These are phyloP conservation scores for Chesias legatella DNA, from an alignment of 2,888 invertebrate species.

Conservation along the genomic window DNA sequence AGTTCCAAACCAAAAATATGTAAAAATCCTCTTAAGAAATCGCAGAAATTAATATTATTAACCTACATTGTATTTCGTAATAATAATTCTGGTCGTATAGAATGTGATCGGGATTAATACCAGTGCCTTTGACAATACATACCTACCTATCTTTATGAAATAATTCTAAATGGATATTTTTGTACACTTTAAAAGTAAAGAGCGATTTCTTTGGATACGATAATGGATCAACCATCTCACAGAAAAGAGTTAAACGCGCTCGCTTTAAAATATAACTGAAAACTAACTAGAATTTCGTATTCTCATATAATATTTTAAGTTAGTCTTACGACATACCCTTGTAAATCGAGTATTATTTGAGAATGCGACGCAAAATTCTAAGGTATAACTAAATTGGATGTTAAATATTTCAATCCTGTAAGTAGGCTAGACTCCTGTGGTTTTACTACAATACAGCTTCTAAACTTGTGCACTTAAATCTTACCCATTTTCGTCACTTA, in stretches of 20 bases:
- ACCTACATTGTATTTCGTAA: slow-evolving; percentile 21
- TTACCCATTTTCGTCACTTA: no score
- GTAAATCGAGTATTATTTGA: no score
- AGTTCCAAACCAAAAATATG: slow-evolving; percentile 70
- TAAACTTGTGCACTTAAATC: no score
- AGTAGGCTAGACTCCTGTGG: slow-evolving; percentile 30
- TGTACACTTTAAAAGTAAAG: slow-evolving; percentile 65
- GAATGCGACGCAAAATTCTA: slow-evolving; percentile 38
- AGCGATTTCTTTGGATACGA: slow-evolving; percentile 50
- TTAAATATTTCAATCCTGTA: slow-evolving; percentile 58
- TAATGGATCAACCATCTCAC: slow-evolving; percentile 24
- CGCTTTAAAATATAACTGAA: slow-evolving; percentile 19
- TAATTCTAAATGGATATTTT: slow-evolving; percentile 72
- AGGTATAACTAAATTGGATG: slow-evolving; percentile 56
- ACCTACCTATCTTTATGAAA: slow-evolving; percentile 72
- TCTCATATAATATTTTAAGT: no score
- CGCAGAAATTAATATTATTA: slow-evolving; percentile 31
- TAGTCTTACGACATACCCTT: no score
- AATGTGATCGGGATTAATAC: slow-evolving; percentile 59
- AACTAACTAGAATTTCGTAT: neutral
- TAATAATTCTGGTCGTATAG: slow-evolving; percentile 49
- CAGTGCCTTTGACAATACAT: slow-evolving; percentile 79
- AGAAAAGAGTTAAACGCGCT: slow-evolving; percentile 14
- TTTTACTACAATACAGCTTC: neutral
- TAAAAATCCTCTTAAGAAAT: slow-evolving; percentile 56